Evolutionary conservation across 2,888 invertebrate species (phyloP).

Genomic region (Hemicrepidius hirtus): DNA sequence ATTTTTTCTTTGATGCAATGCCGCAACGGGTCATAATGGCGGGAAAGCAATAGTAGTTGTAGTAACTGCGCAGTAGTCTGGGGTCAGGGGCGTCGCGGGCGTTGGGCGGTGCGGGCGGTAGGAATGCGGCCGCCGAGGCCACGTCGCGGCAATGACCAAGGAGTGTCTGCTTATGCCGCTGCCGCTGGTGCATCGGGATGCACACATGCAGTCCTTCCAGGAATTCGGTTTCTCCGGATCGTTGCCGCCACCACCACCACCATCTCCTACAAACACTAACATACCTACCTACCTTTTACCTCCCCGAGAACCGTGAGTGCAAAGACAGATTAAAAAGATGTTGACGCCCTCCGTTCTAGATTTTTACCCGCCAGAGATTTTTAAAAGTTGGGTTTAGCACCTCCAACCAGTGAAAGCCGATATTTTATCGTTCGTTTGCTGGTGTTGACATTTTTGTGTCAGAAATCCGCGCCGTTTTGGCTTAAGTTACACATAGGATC

Average conservation of each 20-base stretch:
- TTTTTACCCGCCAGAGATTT: too few relatives aligned
- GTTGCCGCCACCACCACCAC: conserved; percentile 24
- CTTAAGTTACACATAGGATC: too few relatives aligned
- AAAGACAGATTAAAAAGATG: conserved; percentile 29
- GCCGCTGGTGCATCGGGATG: conserved; percentile 55
- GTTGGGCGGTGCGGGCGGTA: conserved; percentile 56
- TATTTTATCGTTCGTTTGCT: too few relatives aligned
- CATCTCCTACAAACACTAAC: too few relatives aligned
- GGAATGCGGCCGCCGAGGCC: conserved; percentile 67
- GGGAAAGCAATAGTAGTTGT: conserved; percentile 59
- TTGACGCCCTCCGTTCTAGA: not conserved
- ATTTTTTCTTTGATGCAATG: conserved; percentile 51
- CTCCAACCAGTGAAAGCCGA: too few relatives aligned
- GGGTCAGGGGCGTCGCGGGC: conserved; percentile 47
- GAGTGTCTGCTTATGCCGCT: conserved; percentile 62
- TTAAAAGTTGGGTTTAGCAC: too few relatives aligned
- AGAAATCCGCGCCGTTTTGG: too few relatives aligned
- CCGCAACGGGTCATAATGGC: conserved; percentile 56
- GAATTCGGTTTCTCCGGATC: conserved; percentile 58
- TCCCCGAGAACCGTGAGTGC: conserved; percentile 15
- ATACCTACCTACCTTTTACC: too few relatives aligned
- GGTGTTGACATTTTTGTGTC: too few relatives aligned
- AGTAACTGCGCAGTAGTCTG: conserved; percentile 62
- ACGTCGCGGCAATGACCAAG: conserved; percentile 66
- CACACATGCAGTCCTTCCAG: conserved; percentile 63